phyloP scores from a whole-genome alignment of 1,140 invertebrate genomes.

The Drosophila subobscura region DNA sequence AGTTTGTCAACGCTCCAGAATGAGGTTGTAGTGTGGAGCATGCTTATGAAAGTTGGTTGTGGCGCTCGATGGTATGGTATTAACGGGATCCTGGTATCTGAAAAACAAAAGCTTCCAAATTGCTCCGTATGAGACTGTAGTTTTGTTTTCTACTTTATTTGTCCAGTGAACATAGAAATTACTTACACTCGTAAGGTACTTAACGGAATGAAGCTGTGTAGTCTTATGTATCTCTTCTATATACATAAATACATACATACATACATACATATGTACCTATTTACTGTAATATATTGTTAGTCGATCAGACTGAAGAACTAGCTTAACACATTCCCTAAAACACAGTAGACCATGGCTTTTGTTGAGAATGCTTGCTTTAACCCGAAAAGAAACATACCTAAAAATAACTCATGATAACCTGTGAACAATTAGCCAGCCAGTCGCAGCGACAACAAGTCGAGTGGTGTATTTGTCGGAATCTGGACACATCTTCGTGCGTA shows the following conservation, averaged over 20 bases:
- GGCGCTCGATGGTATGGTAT: slow-evolving; percentile 52
- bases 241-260: background rate
- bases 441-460: background rate
- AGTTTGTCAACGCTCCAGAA: slow-evolving; percentile 30
- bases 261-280: slow-evolving; percentile 41
- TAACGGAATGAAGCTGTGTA: background rate
- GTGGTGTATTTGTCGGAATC: too few relatives aligned
- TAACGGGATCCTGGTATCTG: slow-evolving; percentile 60
- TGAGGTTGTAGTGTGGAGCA: slow-evolving; percentile 25
- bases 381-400: slow-evolving; percentile 43
- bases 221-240: too few relatives aligned
- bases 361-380: slow-evolving; percentile 37
- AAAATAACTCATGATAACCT: slow-evolving; percentile 11
- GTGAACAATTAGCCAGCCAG: too few relatives aligned
- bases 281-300: slow-evolving; percentile 61
- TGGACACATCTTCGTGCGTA: too few relatives aligned
- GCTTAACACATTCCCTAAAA: slow-evolving; percentile 22
- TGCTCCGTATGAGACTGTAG: slow-evolving; percentile 80
- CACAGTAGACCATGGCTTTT: slow-evolving; percentile 8
- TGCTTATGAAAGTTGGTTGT: slow-evolving; percentile 65
- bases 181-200: slow-evolving; percentile 2
- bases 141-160: slow-evolving; percentile 56
- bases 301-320: slow-evolving; percentile 56
- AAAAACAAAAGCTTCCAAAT: slow-evolving; percentile 74
- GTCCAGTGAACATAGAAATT: slow-evolving; percentile 39